Evolutionary conservation across 2,113 vertebrate species (phyloP).

Genomic region (Penelope pileata): DNA sequence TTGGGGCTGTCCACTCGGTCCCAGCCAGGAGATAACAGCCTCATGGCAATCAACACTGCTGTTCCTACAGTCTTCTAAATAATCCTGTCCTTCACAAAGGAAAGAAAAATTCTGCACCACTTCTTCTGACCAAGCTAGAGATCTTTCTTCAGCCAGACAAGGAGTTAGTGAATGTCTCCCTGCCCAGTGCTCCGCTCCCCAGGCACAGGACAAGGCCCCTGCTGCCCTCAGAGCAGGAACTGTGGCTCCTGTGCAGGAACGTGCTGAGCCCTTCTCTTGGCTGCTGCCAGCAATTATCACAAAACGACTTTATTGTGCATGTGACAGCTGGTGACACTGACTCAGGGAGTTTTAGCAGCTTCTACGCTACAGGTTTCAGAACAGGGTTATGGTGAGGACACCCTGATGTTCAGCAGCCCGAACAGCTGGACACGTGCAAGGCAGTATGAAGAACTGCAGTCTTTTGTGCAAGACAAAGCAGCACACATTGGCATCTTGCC

Average conservation of each 20-base stretch:
- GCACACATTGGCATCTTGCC: fast-evolving
- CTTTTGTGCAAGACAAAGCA: background rate
- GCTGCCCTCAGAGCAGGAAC: background rate
- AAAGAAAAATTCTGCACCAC: background rate
- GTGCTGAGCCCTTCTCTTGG: background rate
- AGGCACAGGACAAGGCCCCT: background rate
- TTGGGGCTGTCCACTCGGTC: background rate
- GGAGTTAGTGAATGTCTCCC: background rate
- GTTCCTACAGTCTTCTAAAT: background rate
- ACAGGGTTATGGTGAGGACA: background rate
- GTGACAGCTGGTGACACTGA: background rate
- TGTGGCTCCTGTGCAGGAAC: too few species aligned
- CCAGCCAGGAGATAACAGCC: background rate
- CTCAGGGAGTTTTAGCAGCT: background rate
- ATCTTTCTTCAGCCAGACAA: background rate
- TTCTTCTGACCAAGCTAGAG: background rate
- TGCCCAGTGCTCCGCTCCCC: background rate
- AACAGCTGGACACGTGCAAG: background rate
- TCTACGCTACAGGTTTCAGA: background rate
- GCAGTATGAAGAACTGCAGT: background rate
- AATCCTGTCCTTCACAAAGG: background rate
- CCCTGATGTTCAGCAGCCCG: background rate
- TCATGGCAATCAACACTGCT: background rate
- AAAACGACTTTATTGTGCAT: background rate
- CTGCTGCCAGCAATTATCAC: background rate